These are phyloP conservation scores for Folsomia candida DNA, from an alignment of 2,888 invertebrate genomes.

Conservation along the genomic window DNA sequence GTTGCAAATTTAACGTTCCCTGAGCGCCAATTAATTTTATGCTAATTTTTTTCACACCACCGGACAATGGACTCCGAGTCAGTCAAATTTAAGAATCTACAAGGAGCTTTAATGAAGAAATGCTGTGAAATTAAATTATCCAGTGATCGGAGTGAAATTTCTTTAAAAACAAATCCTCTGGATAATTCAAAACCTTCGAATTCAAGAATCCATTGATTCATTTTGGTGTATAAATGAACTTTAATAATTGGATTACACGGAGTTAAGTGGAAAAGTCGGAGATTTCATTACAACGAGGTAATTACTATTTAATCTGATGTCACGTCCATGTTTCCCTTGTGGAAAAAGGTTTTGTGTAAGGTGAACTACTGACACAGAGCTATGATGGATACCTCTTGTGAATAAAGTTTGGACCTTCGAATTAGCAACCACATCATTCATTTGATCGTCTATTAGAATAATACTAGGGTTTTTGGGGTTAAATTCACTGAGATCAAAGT, in stretches of 20 bases:
- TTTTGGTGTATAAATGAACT: neutral
- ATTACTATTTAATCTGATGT: conserved; percentile 10
- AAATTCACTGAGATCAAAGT: conserved; percentile 5
- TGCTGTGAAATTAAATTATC: neutral
- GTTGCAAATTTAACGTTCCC: too few relatives aligned
- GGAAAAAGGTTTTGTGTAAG: conserved; percentile 16
- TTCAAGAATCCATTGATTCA: conserved; percentile 1
- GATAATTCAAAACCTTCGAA: neutral
- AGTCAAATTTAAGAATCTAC: neutral
- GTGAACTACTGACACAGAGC: conserved; percentile 11
- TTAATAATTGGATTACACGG: too few relatives aligned
- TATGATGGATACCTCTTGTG: conserved; percentile 14
- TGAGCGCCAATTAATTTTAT: conserved; percentile 1
- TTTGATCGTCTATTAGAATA: conserved; percentile 10
- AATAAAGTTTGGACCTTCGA: neutral
- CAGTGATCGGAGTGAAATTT: neutral
- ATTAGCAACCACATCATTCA: neutral
- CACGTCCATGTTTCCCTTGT: conserved; percentile 20
- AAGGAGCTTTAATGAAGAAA: neutral
- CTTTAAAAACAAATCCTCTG: neutral
- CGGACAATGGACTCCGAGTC: too few relatives aligned
- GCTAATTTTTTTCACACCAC: neutral
- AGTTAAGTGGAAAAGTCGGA: neutral
- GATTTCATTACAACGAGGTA: conserved; percentile 4
- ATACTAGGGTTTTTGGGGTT: neutral